These are phyloP conservation scores for Colistium nudipinnis DNA, from an alignment of 2,113 vertebrate species.

Conservation along the genomic window DNA sequence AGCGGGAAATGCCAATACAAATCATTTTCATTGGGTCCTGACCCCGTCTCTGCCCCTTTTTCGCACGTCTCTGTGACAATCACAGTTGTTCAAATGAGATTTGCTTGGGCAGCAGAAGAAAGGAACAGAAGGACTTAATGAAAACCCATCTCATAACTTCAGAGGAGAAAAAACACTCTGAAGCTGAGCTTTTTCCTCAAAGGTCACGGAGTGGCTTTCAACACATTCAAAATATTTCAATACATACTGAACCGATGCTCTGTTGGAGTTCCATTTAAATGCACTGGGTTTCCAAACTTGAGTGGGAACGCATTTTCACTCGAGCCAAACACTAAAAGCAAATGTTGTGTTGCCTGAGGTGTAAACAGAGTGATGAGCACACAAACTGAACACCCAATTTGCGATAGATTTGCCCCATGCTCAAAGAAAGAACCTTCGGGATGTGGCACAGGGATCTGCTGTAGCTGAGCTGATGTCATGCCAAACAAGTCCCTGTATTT, in stretches of 20 bases:
- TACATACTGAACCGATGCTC: constrained; percentile 1
- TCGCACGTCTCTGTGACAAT: constrained; percentile 38
- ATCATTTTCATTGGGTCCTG: constrained; percentile 49
- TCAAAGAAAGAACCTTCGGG: constrained; percentile 51
- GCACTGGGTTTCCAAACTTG: constrained; percentile 26
- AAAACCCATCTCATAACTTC: constrained; percentile 30
- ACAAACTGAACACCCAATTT: constrained; percentile 48
- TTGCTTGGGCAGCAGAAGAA: constrained; percentile 46
- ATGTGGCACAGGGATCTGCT: constrained; percentile 37
- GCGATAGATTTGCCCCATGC: constrained; percentile 42
- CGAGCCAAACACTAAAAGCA: constrained; percentile 28
- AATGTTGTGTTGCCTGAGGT: constrained; percentile 57
- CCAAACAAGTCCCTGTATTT: constrained; percentile 63
- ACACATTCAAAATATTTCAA: constrained; percentile 15
- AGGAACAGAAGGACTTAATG: constrained; percentile 42
- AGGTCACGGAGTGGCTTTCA: constrained; percentile 13
- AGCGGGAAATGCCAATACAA: constrained; percentile 49
- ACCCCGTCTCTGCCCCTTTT: constrained; percentile 51
- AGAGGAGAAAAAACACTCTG: constrained; percentile 20
- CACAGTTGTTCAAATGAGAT: constrained; percentile 55
- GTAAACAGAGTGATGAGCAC: constrained; percentile 58
- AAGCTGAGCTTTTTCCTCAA: constrained; percentile 17
- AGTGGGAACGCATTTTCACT: constrained; percentile 30
- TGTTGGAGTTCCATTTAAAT: constrained; percentile 22
- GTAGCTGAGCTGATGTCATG: constrained; percentile 65